Base-by-base conservation (phyloP, 2,797 vertebrate genomes). In the Ctenochaetus hawaiiensis region DNA sequence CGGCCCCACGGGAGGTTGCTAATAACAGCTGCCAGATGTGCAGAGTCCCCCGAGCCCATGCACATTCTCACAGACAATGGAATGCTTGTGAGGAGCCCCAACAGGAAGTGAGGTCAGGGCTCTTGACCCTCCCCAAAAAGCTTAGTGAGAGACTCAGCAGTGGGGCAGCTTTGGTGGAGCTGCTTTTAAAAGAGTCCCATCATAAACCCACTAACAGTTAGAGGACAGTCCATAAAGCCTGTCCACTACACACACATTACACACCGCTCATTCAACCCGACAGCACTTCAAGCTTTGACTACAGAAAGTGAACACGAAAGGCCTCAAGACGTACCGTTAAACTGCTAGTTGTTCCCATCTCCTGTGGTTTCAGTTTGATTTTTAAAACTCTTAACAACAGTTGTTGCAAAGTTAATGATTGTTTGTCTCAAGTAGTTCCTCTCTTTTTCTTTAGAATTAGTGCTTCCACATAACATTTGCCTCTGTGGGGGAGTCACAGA, bases 51-150 rank as follows among this genome's bases (percentile, higher is more conserved):
- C 8, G 91, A 92, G 94, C 79, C 89, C 72, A 43, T 92, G 87
- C 89, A 92, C 93, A 94, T 96, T 95, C 95, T 95, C 95, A 96
- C 93, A 95, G 94, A 95, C 94, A 96, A 95, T 93, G 93, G 94
- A 93, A 92, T 94, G 95, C 93, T 94, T 95, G 93, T 95, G 92
- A 95, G 94, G 90, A 93, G 82, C 92, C 90, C 88, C 89, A 82
- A 90, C 94, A 95, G 95, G 95, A 96, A 96, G 94, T 95, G 94
- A 95, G 95, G 93, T 95, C 94, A 94, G 91, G 91, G 85, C 87
- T 92, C 90, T 92, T 93, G 90, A 94, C 88, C 94, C 91, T 92
- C 90, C 93, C 88, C 89, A 81, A 67, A 89, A 87, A 85, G 74
- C 89, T 87, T 49, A 89, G 82, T 68, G 86, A 88, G 89, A 84